Base-by-base conservation (phyloP, 2,797 vertebrate genomes). In the Rhyacichthys aspro region DNA sequence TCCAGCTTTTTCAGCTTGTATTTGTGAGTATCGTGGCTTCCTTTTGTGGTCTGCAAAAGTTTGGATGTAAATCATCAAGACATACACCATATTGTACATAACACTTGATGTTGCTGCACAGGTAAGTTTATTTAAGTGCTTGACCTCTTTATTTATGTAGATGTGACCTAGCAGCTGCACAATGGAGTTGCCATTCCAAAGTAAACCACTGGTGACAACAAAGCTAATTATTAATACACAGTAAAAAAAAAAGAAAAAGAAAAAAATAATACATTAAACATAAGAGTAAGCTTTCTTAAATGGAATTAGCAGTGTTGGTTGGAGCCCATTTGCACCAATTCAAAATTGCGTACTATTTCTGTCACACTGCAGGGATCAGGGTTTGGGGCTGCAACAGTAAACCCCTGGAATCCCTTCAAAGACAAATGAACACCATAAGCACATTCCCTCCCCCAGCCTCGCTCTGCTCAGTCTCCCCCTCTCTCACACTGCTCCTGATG, bases 391-490 rank as follows among this genome's bases (percentile, higher is more conserved):
- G 63, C 43, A 74, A 67, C 47, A 59, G 50, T 58, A 64, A 15
- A 63, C 39, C 16, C 36, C 50, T 74, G 59, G 58, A 78, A 63
- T 68, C 74, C 33, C 44, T 58, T 75, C 57, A 72, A 74, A 65
- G 67, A 74, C 56, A 70, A 61, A 69, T 62, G 50, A 67, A 59
- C 60, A 48, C 48, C 43, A 45, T 8, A 28, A 52, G 45, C 39
- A 16, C 59, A 55, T 57, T 63, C 48, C 49, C 59, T 47, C 43
- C 48, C 16, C 34, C 33, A 14, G 33, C 34, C 66, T 46, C 28
- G 12, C 42, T 28, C 46, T n/a, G 44, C 17, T 15, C 42, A 17
- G 33, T 16, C 46, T 33, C 32, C 15, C 49, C 10, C 19, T 36
- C 17, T 38, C 23, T 14, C 55, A 43, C 48, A 8, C 23, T 28